Evolutionary conservation across 2,113 vertebrate genomes (phyloP).

Genomic region (Alligator sinensis): DNA sequence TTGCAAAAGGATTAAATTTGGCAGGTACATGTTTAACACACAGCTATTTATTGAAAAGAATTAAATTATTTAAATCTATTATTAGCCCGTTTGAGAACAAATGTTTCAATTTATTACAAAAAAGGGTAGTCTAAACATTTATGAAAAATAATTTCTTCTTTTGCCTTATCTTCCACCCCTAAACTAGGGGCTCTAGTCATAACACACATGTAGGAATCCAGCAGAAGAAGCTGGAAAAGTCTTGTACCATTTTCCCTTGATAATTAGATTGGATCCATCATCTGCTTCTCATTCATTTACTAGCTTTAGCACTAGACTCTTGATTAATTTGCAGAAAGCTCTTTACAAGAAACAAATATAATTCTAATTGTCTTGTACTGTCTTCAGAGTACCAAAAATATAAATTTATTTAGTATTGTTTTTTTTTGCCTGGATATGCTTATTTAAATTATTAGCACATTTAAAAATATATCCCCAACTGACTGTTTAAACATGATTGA

Average conservation of each 20-base stretch:
- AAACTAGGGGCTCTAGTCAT: not conserved
- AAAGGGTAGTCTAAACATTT: not conserved
- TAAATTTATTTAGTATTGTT: fast-evolving
- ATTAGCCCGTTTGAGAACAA: not conserved
- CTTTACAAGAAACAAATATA: fast-evolving
- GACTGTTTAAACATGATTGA: not conserved
- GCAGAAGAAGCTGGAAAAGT: not conserved
- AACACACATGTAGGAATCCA: not conserved
- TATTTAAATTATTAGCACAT: not conserved
- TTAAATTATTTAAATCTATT: not conserved
- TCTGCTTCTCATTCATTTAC: not conserved
- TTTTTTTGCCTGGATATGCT: not conserved
- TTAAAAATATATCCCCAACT: not conserved
- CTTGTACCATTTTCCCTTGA: not conserved
- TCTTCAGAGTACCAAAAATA: not conserved
- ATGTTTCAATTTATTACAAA: not conserved
- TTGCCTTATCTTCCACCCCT: not conserved
- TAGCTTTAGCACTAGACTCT: not conserved
- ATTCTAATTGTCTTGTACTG: not conserved
- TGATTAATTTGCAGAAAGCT: not conserved
- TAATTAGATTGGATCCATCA: not conserved
- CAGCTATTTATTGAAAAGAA: not conserved
- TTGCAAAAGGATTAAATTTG: not conserved
- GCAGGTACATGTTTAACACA: not conserved
- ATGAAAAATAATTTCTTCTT: not conserved